Base-by-base conservation (phyloP, 1,140 invertebrate species). In the Pseudomyrmex pallidus region DNA sequence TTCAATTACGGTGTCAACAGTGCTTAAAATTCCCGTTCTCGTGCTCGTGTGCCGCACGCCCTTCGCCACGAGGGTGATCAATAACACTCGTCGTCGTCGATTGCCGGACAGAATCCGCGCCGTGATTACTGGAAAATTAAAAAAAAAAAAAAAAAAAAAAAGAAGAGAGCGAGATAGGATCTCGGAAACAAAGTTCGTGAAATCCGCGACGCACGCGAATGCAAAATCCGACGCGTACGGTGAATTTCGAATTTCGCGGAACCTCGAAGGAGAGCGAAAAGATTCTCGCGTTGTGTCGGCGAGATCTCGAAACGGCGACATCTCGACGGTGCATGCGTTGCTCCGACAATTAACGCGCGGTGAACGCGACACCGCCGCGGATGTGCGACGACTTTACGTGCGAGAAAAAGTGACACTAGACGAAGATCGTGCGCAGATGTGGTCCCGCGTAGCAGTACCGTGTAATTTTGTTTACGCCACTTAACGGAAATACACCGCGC, bases 1-100 rank as follows among this genome's bases (percentile, higher is more conserved):
- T 84, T 85, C 90, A 91, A 92, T 92, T 93, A 90, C 89, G 76
- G 85, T 90, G 88, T 92, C 90, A 92, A 91, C 89, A 87, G 88
- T 91, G 87, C 84, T 91, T 88, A 88, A 88, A 88, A 88, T 88
- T 84, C 48, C 57, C 78, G 57, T 66, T 77, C 35, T 35, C 67
- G 87, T 78, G 74, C 73, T 74, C 61, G 87, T 68, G 73, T n/a
- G 35, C 35, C 35, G 35, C 67, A 73, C 72, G 62, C 68, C 70
- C 48, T 15, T 70, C 13, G 22, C n/a, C 57, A 22, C 57, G 15
- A 50, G 35, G 17, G 83, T 83, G 76, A 88, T 85, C 86, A 83
- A 88, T 88, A 83, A 74, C 77, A 13, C 62, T 56, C 54, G 22
- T 20, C 56, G 63, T 9, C 57, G 62, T 80, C 74, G 74, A 87